Base-by-base conservation (phyloP, 1,140 invertebrate species). In the Drosophila varians region DNA sequence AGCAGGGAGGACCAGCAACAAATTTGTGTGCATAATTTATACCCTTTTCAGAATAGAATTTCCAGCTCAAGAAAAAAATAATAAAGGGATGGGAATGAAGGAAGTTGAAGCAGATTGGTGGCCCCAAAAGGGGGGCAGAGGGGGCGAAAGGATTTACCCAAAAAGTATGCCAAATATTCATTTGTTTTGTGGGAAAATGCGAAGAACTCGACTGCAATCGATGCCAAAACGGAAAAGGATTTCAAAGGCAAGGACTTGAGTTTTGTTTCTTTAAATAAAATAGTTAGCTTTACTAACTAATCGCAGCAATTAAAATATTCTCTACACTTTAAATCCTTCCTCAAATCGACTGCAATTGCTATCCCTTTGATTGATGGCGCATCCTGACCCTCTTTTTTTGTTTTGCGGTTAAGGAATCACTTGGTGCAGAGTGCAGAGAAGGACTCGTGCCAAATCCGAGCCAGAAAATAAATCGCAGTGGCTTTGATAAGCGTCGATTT, bases 21-120 rank as follows among this genome's bases (percentile, higher is more conserved):
- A 77, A 66, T 77, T 78, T 55, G 34, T 60, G 36, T 64, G 56
- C 56, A 84, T 83, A 77, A 83, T 83, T 70, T 77, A 78, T 84
- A 58, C 43, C 45, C 46, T 48, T 51, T 66, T 48, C 36, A 48
- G 55, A 55, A 71, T 77, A 62, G 34, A 72, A 64, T 72, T 53
- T 62, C 26, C 48, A 14, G 12, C 4, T n/a, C n/a, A n/a, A n/a
- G n/a, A n/a, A n/a, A n/a, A n/a, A n/a, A 16, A 38, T 3, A 11
- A 31, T 11, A 31, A 31, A 28, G 3, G 3, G 9, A 31, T 11
- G 9, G 9, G 9, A 31, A 3, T 11, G 28, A 31, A 31, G 11
- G 11, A 18, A 48, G 21, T 28, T 16, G 14, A n/a, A 52, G 52
- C 55, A 52, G 55, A 51, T 58, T 52, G 31, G 36, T 34, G 16